Conservation (phyloP, 2,797 vertebrate species). For the Pseudotriccus pelzelni region DNA sequence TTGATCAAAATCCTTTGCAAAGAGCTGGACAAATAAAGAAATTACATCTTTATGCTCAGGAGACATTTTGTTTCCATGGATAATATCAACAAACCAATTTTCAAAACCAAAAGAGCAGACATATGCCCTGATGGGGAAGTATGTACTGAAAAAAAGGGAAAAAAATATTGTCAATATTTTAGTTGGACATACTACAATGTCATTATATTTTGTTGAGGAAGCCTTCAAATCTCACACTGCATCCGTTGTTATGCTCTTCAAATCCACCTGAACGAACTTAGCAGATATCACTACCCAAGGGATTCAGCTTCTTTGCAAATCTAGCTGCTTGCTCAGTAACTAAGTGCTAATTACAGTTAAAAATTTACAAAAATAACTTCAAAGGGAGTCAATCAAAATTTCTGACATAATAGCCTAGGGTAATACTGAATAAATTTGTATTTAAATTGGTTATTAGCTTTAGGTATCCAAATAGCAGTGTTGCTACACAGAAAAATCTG, state of each 20-base stretch:
- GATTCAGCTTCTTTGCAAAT: background rate
- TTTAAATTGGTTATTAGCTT: background rate
- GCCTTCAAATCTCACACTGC: background rate
- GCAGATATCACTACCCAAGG: background rate
- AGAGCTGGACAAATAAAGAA: background rate
- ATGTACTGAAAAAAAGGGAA: background rate
- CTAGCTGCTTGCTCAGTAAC: background rate
- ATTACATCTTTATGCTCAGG: background rate
- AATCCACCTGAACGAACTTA: background rate
- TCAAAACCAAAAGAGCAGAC: background rate
- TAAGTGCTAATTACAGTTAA: background rate
- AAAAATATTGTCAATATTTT: background rate
- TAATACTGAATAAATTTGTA: background rate
- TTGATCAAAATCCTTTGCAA: background rate
- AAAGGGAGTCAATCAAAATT: background rate
- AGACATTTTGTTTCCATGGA: background rate
- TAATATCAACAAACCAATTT: background rate
- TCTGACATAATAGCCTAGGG: background rate
- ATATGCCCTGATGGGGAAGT: background rate
- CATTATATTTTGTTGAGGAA: background rate
- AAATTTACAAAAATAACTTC: background rate
- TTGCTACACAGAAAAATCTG: background rate
- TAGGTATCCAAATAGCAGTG: background rate
- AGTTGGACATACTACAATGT: background rate
- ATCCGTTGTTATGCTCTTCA: background rate